A percentile compares a stretch with the other conserved stretches of the same genome.
Conservation (phyloP, 2,797 vertebrate species). For the Melopsittacus undulatus region DNA sequence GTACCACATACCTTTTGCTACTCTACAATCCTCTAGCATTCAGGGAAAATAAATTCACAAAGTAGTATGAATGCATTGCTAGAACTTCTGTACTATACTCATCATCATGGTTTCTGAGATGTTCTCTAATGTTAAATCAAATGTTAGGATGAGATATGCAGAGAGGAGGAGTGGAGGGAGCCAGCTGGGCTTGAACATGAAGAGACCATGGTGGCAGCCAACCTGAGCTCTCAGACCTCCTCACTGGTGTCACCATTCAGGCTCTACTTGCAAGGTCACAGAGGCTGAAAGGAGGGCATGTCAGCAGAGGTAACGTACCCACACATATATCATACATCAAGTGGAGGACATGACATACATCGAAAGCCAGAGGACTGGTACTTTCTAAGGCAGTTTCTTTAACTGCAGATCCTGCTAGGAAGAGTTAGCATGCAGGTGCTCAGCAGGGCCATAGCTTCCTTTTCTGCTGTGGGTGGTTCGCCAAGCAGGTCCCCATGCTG, state of each 20-base stretch:
- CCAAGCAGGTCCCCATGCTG: background rate
- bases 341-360: background rate
- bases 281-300: background rate
- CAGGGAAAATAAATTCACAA: background rate
- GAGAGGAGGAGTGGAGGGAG: background rate
- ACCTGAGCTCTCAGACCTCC: background rate
- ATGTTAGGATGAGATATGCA: background rate
- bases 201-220: background rate
- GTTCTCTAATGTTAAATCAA: background rate
- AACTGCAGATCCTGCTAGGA: background rate
- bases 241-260: accelerated
- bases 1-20: background rate
- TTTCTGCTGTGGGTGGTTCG: background rate
- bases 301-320: background rate
- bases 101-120: background rate
- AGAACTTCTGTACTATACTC: background rate
- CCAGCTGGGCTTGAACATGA: background rate
- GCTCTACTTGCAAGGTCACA: background rate
- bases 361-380: background rate
- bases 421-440: background rate
- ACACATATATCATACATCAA: background rate
- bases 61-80: background rate
- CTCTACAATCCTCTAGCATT: background rate
- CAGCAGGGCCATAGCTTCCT: background rate
- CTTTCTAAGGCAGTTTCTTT: background rate